Conservation (phyloP, 2,113 vertebrate species). For the Labrus mixtus region DNA sequence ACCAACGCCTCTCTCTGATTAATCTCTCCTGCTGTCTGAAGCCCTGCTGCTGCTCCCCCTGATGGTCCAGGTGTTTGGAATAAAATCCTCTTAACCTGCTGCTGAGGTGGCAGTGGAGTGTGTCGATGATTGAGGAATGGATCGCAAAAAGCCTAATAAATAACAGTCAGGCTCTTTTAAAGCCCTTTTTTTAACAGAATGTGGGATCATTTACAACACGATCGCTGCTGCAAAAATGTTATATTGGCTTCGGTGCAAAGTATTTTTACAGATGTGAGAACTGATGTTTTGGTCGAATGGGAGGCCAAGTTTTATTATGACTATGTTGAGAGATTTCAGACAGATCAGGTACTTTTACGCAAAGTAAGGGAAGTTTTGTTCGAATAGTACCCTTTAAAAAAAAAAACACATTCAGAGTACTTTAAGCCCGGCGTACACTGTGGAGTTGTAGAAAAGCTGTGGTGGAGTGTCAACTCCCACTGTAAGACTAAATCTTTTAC, state of each 20-base stretch:
- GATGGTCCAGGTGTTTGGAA: conserved; percentile 44
- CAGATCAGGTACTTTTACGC: not conserved
- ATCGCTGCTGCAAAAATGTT: conserved; percentile 34
- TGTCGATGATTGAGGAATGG: conserved; percentile 5
- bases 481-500: too few relatives aligned
- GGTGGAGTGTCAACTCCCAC: too few relatives aligned
- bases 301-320: conserved; percentile 40
- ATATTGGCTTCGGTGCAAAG: conserved; percentile 42
- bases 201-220: conserved; percentile 42
- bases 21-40: conserved; percentile 18
- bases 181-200: conserved; percentile 39
- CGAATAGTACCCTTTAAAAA: too few relatives aligned
- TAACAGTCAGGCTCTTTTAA: conserved; percentile 59
- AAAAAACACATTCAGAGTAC: too few relatives aligned
- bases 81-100: conserved; percentile 26
- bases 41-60: conserved; percentile 20
- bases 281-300: conserved; percentile 33
- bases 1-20: not conserved
- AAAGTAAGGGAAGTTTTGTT: not conserved
- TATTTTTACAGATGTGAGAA: conserved; percentile 53
- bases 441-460: too few relatives aligned
- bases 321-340: conserved; percentile 6
- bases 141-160: conserved; percentile 56
- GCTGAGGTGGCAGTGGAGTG: conserved; percentile 14
- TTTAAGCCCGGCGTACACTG: too few relatives aligned